A percentile compares a stretch with the other conserved stretches of the same genome.
These are phyloP conservation scores for Scaptomyza montana DNA, from an alignment of 1,140 invertebrate genomes.

Conservation along the genomic window DNA sequence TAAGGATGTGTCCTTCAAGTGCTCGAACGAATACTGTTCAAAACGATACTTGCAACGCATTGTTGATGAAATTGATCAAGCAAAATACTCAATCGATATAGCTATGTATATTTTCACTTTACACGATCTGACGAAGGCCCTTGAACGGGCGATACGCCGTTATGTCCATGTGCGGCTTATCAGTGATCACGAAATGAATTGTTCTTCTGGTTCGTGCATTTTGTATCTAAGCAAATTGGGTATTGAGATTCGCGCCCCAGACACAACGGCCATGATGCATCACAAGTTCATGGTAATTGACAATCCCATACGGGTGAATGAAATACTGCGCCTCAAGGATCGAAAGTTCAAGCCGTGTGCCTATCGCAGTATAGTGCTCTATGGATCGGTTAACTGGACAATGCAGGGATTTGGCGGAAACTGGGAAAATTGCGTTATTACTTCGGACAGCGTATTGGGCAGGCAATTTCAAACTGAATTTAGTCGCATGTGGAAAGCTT, in stretches of 20 bases:
- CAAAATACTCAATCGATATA: constrained; percentile 63
- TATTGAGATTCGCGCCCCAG: constrained; percentile 50
- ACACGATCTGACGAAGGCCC: constrained; percentile 8
- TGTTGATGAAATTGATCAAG: constrained; percentile 48
- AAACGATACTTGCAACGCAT: constrained; percentile 29
- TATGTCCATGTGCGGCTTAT: constrained; percentile 61
- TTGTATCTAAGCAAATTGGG: background rate
- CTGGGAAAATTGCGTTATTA: constrained; percentile 69
- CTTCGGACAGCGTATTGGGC: constrained; percentile 13
- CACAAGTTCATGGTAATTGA: constrained; percentile 75
- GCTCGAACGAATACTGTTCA: constrained; percentile 49
- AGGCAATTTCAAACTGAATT: constrained; percentile 58
- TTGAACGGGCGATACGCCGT: constrained; percentile 48
- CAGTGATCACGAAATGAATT: constrained; percentile 61
- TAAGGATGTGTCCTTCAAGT: background rate
- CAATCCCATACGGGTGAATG: constrained; percentile 28
- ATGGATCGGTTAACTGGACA: constrained; percentile 73
- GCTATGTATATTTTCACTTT: constrained; percentile 71
- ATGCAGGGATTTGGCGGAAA: constrained; percentile 59
- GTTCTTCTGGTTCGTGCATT: constrained; percentile 48
- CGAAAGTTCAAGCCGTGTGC: constrained; percentile 1
- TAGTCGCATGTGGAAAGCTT: constrained; percentile 62
- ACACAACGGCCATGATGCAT: constrained; percentile 61
- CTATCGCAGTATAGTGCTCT: constrained; percentile 32
- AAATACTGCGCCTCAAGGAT: constrained; percentile 15